Percentiles rank a stretch among this genome's conserved stretches.
Conservation (phyloP, 2,113 vertebrate species). For the Numida meleagris region DNA sequence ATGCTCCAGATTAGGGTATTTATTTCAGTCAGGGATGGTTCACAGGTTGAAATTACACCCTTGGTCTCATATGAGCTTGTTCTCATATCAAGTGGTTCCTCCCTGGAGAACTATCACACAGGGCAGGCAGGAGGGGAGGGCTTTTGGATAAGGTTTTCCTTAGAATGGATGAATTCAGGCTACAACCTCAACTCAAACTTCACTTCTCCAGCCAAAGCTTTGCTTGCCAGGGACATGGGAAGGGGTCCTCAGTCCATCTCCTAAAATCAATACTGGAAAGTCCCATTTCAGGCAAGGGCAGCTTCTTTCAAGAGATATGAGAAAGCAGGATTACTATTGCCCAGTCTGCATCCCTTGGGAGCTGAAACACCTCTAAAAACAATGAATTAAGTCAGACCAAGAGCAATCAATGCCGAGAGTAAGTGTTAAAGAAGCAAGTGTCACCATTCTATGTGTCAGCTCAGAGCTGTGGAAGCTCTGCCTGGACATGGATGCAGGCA, state of each 20-base stretch:
- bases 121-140: neutral
- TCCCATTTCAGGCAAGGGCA: rapidly evolving
- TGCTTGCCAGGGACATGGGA: neutral
- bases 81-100: neutral
- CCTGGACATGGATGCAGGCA: neutral
- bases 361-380: neutral
- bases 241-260: neutral
- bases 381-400: neutral
- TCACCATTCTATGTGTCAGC: neutral
- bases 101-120: neutral
- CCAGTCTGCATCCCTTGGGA: neutral
- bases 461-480: neutral
- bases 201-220: neutral
- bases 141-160: neutral
- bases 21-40: neutral
- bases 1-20: neutral
- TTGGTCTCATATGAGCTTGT: neutral
- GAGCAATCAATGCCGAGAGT: neutral
- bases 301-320: neutral
- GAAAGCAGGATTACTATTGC: neutral
- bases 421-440: neutral
- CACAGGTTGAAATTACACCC: slow-evolving; percentile 28
- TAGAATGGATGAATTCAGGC: neutral
- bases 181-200: neutral
- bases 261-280: neutral